These are phyloP conservation scores for Rhagologus leucostigma DNA, from an alignment of 2,113 vertebrate genomes.

Conservation along the genomic window DNA sequence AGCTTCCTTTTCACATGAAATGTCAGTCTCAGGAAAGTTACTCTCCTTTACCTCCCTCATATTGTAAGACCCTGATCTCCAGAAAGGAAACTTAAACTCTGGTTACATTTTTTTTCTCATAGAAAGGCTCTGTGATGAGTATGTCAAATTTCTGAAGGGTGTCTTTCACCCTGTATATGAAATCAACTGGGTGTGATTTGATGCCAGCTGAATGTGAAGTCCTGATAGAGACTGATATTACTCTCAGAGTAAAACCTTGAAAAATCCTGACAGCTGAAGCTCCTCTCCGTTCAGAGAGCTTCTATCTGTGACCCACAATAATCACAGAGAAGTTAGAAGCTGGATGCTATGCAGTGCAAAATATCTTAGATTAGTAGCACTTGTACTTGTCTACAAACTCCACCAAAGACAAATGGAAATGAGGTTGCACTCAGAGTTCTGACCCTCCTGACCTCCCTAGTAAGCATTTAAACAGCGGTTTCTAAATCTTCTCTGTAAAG, in stretches of 20 bases:
- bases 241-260: not conserved
- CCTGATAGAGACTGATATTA: not conserved
- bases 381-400: not conserved
- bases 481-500: not conserved
- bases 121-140: not conserved
- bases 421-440: not conserved
- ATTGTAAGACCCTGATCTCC: not conserved
- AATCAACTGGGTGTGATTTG: not conserved
- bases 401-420: not conserved
- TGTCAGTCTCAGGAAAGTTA: not conserved
- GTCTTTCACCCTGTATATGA: not conserved
- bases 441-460: not conserved
- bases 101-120: not conserved
- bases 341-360: not conserved
- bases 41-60: not conserved
- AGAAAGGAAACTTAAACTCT: not conserved
- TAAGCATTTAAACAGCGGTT: not conserved
- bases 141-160: not conserved
- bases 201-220: not conserved
- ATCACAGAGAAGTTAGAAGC: not conserved
- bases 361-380: not conserved
- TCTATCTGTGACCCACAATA: not conserved
- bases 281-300: not conserved
- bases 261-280: not conserved
- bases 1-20: not conserved